A percentile compares a stretch with the other conserved stretches of the same genome.
Conservation (phyloP, 1,140 invertebrate species). For the Pachypsylla venusta region DNA sequence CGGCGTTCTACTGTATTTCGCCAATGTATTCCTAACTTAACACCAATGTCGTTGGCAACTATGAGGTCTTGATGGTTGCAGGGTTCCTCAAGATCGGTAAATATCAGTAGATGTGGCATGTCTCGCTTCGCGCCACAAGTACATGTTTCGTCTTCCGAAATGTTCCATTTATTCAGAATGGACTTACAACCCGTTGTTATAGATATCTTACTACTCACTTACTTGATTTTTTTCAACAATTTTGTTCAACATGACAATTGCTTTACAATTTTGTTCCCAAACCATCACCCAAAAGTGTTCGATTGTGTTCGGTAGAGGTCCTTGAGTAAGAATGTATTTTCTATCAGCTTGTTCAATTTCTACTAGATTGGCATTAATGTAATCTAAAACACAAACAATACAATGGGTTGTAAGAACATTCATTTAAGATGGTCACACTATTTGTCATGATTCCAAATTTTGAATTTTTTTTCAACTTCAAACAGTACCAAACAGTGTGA, state of each 20-base stretch:
- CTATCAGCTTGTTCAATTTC: conserved; percentile 64
- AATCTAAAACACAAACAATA: conserved; percentile 57
- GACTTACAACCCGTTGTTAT: background rate
- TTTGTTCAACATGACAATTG: conserved; percentile 90
- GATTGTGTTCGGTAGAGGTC: conserved; percentile 69
- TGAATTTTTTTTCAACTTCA: no score
- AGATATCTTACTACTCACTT: background rate
- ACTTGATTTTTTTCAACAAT: conserved; percentile 82
- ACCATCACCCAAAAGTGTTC: conserved; percentile 96
- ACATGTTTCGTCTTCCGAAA: background rate
- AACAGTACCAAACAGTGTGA: no score
- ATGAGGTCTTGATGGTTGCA: no score
- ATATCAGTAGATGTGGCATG: no score
- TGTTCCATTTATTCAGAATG: no score
- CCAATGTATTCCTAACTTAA: no score
- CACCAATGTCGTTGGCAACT: no score
- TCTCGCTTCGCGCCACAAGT: background rate
- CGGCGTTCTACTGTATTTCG: no score
- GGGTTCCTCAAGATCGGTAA: no score
- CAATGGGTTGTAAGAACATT: no score
- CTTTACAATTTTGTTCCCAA: conserved; percentile 85
- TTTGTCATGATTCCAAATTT: no score
- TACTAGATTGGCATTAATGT: conserved; percentile 89
- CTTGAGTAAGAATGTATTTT: conserved; percentile 85
- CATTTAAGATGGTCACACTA: no score